Evolutionary conservation across 2,797 vertebrate genomes (phyloP).

Genomic region (Jordanella pulchra): DNA sequence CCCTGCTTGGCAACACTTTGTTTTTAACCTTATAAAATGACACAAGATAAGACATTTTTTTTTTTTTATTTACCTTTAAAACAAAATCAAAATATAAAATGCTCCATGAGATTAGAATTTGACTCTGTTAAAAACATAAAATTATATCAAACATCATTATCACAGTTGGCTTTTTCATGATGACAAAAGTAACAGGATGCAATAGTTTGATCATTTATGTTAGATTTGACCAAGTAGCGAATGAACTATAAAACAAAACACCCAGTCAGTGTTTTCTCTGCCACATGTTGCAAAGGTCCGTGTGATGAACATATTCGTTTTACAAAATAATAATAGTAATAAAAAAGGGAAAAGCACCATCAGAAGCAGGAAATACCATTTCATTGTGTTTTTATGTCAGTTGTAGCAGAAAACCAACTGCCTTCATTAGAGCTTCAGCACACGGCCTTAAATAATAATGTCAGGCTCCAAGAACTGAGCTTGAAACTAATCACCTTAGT

Average conservation of each 20-base stretch:
- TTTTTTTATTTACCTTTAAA: not conserved
- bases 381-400: constrained; percentile 36
- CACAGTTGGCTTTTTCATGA: not conserved
- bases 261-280: not conserved
- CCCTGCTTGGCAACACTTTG: not conserved
- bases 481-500: constrained; percentile 65
- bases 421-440: constrained; percentile 49
- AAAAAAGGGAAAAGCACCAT: not conserved
- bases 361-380: constrained; percentile 14
- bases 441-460: constrained; percentile 44
- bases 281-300: not conserved
- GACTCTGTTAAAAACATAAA: not conserved
- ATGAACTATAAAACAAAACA: not conserved
- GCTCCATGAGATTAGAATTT: not conserved
- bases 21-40: not conserved
- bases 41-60: not conserved
- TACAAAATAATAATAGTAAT: not conserved
- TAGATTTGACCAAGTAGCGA: not conserved
- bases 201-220: not conserved
- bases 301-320: not conserved
- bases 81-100: not conserved
- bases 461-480: constrained; percentile 38
- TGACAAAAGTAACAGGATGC: not conserved
- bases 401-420: constrained; percentile 35
- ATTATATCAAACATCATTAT: not conserved